Evolutionary conservation across 1,140 invertebrate species (phyloP).

Genomic region (Colletes latitarsis): DNA sequence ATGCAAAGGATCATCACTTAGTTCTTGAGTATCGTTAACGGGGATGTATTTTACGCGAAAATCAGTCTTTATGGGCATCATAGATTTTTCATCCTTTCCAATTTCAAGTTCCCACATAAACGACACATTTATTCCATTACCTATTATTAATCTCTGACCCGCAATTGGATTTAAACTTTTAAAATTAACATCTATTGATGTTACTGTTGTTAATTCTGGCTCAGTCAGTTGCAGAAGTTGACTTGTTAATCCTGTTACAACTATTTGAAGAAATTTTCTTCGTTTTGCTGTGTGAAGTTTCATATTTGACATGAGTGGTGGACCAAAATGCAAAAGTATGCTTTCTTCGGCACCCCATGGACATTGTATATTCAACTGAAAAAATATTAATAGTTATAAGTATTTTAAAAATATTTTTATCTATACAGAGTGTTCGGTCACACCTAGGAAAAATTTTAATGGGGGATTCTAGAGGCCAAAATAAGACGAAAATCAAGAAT

Average conservation of each 20-base stretch:
- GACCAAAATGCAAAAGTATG: conserved; percentile 88
- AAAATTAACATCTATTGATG: conserved; percentile 82
- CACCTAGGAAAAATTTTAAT: too few species aligned
- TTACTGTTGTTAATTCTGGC: conserved; percentile 82
- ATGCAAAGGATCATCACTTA: conserved; percentile 78
- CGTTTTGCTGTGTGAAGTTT: conserved; percentile 91
- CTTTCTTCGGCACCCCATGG: conserved; percentile 88
- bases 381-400: conserved; percentile 43
- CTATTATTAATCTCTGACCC: conserved; percentile 83
- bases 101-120: conserved; percentile 92
- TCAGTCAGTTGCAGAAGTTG: conserved; percentile 83
- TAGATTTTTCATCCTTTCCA: conserved; percentile 82
- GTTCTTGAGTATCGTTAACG: conserved; percentile 79
- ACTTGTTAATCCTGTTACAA: conserved; percentile 86
- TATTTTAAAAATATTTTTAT: conserved; percentile 26
- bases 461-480: too few species aligned
- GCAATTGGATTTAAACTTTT: conserved; percentile 85
- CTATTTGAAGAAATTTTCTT: conserved; percentile 90
- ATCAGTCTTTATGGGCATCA: conserved; percentile 85
- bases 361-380: conserved; percentile 85
- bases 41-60: conserved; percentile 86
- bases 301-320: conserved; percentile 90
- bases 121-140: conserved; percentile 86
- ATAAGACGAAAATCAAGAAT: too few species aligned
- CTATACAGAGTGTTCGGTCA: too few species aligned